These are phyloP conservation scores for Phania funesta DNA, from an alignment of 2,888 invertebrate genomes.

Conservation along the genomic window DNA sequence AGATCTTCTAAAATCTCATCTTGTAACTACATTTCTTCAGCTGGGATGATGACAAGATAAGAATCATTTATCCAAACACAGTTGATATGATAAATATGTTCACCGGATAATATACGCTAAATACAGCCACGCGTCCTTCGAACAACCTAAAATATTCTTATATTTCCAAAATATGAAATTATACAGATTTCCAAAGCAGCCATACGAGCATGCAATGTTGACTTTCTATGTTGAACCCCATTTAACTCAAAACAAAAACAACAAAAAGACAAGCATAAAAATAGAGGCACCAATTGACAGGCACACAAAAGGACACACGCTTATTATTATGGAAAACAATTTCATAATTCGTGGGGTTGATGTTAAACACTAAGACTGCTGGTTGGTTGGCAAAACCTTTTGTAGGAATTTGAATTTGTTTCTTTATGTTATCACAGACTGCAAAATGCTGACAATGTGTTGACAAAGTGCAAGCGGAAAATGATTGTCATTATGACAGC, in stretches of 20 bases:
- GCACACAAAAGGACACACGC: constrained; percentile 67
- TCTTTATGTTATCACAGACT: constrained; percentile 33
- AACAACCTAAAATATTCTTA: constrained; percentile 53
- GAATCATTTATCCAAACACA: constrained; percentile 15
- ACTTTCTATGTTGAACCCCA: constrained; percentile 47
- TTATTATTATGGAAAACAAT: constrained; percentile 79
- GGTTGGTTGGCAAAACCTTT: constrained; percentile 37
- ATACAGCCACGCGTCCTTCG: constrained; percentile 78
- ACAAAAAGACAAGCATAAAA: constrained; percentile 31
- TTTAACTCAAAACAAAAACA: constrained; percentile 47
- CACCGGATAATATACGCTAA: constrained; percentile 79
- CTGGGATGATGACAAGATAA: constrained; percentile 44
- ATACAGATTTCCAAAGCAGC: constrained; percentile 13
- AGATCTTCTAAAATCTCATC: not conserved
- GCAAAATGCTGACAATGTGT: constrained; percentile 69
- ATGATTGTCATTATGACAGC: constrained; percentile 55
- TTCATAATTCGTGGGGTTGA: constrained; percentile 80
- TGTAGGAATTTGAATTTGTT: not conserved
- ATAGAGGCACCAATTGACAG: constrained; percentile 51
- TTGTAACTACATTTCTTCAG: not conserved
- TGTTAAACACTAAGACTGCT: constrained; percentile 40
- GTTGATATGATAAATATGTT: constrained; percentile 74
- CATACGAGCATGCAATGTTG: constrained; percentile 20
- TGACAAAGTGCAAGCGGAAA: constrained; percentile 71
- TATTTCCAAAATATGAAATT: constrained; percentile 61